Conservation (phyloP, 1,140 invertebrate species). For the Coenobita brevimanus region DNA sequence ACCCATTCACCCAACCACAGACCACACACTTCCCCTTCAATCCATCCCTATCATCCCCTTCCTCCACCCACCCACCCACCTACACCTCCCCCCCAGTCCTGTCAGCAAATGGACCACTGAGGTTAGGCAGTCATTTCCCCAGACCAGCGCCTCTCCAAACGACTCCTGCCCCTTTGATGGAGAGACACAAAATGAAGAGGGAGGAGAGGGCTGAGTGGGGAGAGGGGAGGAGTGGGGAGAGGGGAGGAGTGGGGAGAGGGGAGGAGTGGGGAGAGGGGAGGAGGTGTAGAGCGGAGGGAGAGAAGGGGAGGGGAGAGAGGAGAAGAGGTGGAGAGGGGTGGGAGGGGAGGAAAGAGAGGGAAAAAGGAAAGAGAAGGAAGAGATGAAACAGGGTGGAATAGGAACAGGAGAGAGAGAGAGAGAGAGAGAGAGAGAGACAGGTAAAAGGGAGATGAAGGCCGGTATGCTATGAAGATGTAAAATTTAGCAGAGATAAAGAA, state of each 20-base stretch:
- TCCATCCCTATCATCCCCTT: too few relatives aligned
- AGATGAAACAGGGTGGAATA: neutral
- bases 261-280: neutral
- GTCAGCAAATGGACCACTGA: too few relatives aligned
- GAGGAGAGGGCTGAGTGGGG: neutral
- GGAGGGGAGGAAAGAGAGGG: neutral
- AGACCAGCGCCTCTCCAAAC: too few relatives aligned
- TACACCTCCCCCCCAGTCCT: too few relatives aligned
- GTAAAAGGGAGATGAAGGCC: neutral
- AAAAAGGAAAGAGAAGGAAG: neutral
- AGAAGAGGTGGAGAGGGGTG: neutral
- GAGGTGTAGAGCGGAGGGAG: neutral
- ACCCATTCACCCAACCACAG: too few relatives aligned
- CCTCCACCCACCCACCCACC: too few relatives aligned
- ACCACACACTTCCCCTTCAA: too few relatives aligned
- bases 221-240: neutral
- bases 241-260: neutral
- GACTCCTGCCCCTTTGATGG: neutral
- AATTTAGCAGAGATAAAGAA: too few relatives aligned
- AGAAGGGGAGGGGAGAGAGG: too few relatives aligned
- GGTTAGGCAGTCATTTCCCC: too few relatives aligned
- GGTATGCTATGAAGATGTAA: too few relatives aligned
- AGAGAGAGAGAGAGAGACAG: neutral
- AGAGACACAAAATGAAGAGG: neutral
- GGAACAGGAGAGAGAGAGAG: neutral